Conservation (phyloP, 2,888 invertebrate species). For the Hyppa rectilinea region DNA sequence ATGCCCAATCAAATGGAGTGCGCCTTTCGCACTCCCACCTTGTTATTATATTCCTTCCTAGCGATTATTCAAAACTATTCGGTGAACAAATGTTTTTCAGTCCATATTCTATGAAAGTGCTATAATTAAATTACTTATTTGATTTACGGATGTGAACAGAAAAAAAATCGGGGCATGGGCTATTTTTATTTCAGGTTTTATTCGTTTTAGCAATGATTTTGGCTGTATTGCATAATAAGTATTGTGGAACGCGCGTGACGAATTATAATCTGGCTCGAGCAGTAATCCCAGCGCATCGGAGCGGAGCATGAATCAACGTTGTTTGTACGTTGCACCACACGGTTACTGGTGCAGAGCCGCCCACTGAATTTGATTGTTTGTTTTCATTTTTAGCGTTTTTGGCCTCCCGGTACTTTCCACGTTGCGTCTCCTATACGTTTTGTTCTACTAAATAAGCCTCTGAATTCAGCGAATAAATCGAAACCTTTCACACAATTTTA, state of each 20-base stretch:
- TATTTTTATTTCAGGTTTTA: conserved; percentile 33
- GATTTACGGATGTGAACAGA: conserved; percentile 36
- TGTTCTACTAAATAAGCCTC: conserved; percentile 20
- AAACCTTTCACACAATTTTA: conserved; percentile 12
- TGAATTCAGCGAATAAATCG: conserved; percentile 25
- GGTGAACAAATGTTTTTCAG: conserved; percentile 41
- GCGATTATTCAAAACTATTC: conserved; percentile 45
- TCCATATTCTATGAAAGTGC: conserved; percentile 18
- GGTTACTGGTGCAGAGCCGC: conserved; percentile 44
- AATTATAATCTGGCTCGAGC: conserved; percentile 79
- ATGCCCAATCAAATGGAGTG: conserved; percentile 86
- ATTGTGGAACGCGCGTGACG: conserved; percentile 76
- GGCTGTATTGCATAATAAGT: conserved; percentile 72
- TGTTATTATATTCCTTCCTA: conserved; percentile 59
- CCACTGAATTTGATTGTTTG: conserved; percentile 59
- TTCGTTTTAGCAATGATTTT: conserved; percentile 44
- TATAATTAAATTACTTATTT: conserved; percentile 27
- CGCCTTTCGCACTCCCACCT: conserved; percentile 48
- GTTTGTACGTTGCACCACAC: conserved; percentile 68
- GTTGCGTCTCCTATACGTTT: conserved; percentile 15
- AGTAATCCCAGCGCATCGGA: conserved; percentile 76
- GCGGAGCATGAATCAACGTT: conserved; percentile 74
- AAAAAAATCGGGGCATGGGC: not conserved
- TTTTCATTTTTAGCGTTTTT: conserved; percentile 51
- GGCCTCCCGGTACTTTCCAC: conserved; percentile 12